A percentile compares a stretch with the other conserved stretches of the same genome.
Conservation (phyloP, 2,888 invertebrate species). For the Laspeyria flexula region DNA sequence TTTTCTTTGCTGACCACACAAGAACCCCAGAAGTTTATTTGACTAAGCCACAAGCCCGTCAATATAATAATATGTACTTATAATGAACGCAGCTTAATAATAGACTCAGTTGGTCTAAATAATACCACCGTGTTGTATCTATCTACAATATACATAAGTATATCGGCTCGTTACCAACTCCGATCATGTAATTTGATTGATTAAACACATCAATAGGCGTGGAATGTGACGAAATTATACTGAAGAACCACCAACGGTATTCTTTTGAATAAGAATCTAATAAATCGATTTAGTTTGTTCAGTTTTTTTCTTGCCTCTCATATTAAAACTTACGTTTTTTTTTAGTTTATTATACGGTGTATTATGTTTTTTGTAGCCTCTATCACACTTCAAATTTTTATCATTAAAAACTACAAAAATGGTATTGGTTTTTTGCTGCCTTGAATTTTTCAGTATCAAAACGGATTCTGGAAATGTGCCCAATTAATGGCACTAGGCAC, state of each 20-base stretch:
- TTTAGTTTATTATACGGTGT: background rate
- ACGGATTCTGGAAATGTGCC: too few species aligned
- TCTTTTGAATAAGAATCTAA: conserved; percentile 9
- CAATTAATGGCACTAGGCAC: too few species aligned
- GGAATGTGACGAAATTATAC: conserved; percentile 4
- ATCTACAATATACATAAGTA: conserved; percentile 16
- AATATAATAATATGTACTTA: conserved; percentile 23
- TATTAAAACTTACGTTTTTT: background rate
- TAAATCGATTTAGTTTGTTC: conserved; percentile 7
- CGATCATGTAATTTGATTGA: conserved; percentile 29
- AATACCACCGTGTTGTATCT: conserved; percentile 25
- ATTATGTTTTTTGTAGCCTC: background rate
- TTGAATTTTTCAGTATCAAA: too few species aligned
- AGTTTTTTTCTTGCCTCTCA: background rate
- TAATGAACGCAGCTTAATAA: conserved; percentile 46
- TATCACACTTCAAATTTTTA: background rate
- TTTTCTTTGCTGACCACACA: background rate
- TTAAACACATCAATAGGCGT: conserved; percentile 19
- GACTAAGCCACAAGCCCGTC: conserved; percentile 26
- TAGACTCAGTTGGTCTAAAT: conserved; percentile 31
- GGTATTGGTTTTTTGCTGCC: too few species aligned
- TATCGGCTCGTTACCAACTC: conserved; percentile 23
- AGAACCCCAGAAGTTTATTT: conserved; percentile 28
- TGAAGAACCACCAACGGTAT: conserved; percentile 19
- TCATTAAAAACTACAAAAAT: too few species aligned